Percentiles rank a stretch among this genome's conserved stretches.
phyloP scores from a whole-genome alignment of 2,113 vertebrate genomes.

The Girardinichthys multiradiatus region DNA sequence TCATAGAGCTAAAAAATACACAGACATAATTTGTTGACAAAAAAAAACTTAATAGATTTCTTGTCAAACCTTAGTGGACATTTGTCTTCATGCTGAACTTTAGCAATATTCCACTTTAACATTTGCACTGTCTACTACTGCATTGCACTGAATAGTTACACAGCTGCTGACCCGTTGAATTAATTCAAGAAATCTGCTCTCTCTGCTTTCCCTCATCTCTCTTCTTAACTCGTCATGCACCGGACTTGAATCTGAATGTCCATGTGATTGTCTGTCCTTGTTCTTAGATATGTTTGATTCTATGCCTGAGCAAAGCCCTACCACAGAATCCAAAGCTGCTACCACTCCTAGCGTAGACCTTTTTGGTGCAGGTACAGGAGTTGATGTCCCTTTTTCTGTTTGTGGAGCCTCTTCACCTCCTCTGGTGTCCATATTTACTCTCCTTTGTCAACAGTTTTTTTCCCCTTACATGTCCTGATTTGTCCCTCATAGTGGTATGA shows the following conservation, averaged over 20 bases:
- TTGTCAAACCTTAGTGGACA: neutral
- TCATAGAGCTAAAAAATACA: too few species aligned
- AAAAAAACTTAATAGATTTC: neutral
- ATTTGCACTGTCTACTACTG: constrained; percentile 45
- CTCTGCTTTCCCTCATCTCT: constrained; percentile 59
- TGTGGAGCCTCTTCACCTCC: constrained; percentile 73
- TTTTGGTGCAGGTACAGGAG: constrained; percentile 95
- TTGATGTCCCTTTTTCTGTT: constrained; percentile 72
- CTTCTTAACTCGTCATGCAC: constrained; percentile 65
- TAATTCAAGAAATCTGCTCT: constrained; percentile 48
- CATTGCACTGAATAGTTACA: constrained; percentile 53
- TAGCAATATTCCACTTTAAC: constrained; percentile 50
- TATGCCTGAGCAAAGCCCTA: constrained; percentile 89
- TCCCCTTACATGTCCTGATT: constrained; percentile 60
- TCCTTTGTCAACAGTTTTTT: constrained; percentile 58
- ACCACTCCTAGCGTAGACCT: constrained; percentile 98
- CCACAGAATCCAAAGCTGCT: constrained; percentile 92
- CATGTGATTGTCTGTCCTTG: constrained; percentile 89
- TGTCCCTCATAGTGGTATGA: constrained; percentile 76
- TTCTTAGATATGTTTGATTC: constrained; percentile 99
- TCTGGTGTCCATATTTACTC: constrained; percentile 71
- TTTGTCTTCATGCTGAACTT: constrained; percentile 22
- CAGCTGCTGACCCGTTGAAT: constrained; percentile 25
- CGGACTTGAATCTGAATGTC: constrained; percentile 69
- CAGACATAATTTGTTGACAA: neutral